These are phyloP conservation scores for Harlomillsia oculata DNA, from an alignment of 1,140 invertebrate genomes.

Conservation along the genomic window DNA sequence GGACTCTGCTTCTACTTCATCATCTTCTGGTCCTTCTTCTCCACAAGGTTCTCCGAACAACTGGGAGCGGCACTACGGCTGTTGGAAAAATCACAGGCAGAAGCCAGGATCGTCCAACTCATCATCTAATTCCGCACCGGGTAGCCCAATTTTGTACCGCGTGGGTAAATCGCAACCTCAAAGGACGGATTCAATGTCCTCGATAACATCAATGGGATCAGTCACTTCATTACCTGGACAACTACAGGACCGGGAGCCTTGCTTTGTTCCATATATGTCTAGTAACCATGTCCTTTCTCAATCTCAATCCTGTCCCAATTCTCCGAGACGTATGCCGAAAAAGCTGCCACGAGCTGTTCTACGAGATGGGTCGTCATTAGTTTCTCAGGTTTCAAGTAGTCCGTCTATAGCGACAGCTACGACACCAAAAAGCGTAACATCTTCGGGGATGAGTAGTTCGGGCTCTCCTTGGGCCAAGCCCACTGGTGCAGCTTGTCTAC, in stretches of 20 bases:
- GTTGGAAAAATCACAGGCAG: constrained; percentile 30
- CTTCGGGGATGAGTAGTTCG: constrained; percentile 3
- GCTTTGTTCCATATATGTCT: background rate
- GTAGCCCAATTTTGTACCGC: constrained; percentile 31
- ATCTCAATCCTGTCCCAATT: constrained; percentile 27
- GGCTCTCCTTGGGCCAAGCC: constrained; percentile 1
- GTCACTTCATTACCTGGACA: constrained; percentile 29
- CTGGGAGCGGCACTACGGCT: constrained; percentile 35
- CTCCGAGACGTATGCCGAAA: constrained; percentile 21
- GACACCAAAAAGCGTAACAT: constrained; percentile 6
- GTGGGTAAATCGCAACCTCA: constrained; percentile 11
- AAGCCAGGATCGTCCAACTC: constrained; percentile 10
- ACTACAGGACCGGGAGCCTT: constrained; percentile 3
- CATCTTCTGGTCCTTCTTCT: constrained; percentile 9
- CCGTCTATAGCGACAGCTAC: constrained; percentile 1
- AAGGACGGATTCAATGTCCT: constrained; percentile 30
- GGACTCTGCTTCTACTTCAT: background rate
- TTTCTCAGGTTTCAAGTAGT: background rate
- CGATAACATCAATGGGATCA: constrained; percentile 28
- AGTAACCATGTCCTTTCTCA: constrained; percentile 10
- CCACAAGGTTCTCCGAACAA: constrained; percentile 15
- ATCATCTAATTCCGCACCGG: constrained; percentile 24
- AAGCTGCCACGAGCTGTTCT: constrained; percentile 19
- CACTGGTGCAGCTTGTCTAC: constrained; percentile 11
- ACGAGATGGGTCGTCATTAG: background rate